phyloP scores from a whole-genome alignment of 2,888 invertebrate genomes.

The Morinoia aosen region DNA sequence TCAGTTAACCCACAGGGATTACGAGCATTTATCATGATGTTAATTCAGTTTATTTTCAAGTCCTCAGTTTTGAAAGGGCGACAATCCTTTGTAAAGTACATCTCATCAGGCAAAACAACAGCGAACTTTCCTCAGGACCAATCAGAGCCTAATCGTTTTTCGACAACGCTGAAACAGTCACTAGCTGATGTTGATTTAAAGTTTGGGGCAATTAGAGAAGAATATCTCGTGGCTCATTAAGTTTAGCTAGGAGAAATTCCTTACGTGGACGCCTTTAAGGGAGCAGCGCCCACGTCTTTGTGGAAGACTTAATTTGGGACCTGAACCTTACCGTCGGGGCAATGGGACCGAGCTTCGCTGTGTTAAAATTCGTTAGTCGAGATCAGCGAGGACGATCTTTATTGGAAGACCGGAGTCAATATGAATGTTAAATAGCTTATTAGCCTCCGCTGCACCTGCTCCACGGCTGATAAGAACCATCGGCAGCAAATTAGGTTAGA shows the following conservation, averaged over 20 bases:
- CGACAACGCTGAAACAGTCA: no score
- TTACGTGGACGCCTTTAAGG: background rate
- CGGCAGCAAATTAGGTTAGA: constrained; percentile 21
- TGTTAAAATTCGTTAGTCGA: background rate
- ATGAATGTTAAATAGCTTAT: constrained; percentile 15
- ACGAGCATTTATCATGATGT: no score
- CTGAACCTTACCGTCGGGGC: background rate
- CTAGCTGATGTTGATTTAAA: background rate
- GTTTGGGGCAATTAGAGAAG: background rate
- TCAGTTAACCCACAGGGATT: no score
- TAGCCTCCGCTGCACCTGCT: background rate
- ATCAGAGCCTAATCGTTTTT: no score
- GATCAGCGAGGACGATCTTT: constrained; percentile 21
- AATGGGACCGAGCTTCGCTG: background rate
- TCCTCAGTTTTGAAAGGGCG: no score
- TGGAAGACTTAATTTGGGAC: background rate
- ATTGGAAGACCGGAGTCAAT: background rate
- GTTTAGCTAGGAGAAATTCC: background rate
- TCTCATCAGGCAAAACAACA: no score
- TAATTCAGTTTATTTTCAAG: no score
- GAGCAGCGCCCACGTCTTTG: background rate
- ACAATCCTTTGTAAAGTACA: no score
- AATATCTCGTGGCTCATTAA: background rate
- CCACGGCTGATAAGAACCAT: constrained; percentile 7
- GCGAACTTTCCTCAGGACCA: no score